Conservation (phyloP, 2,113 vertebrate genomes). For the Smithornis capensis region DNA sequence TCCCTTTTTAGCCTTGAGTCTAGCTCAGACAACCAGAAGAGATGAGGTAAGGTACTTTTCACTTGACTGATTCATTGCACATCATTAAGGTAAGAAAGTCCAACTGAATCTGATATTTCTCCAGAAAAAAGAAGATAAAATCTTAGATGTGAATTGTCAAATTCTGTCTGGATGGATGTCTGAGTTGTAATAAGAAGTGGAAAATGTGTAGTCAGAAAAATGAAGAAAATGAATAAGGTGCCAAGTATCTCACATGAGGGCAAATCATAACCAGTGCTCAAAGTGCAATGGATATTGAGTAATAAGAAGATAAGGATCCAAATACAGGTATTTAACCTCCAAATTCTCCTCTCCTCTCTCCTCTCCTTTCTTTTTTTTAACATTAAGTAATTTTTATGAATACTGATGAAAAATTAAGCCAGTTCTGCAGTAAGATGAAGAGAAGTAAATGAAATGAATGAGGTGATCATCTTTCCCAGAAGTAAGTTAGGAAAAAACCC, state of each 20-base stretch:
- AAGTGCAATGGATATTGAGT: conserved; percentile 31
- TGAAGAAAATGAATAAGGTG: conserved; percentile 56
- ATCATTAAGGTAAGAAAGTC: conserved; percentile 23
- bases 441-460: neutral
- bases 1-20: neutral
- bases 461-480: neutral
- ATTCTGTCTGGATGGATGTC: conserved; percentile 53
- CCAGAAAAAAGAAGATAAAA: conserved; percentile 35
- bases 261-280: conserved; percentile 52
- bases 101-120: neutral
- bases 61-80: conserved; percentile 16
- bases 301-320: conserved; percentile 44
- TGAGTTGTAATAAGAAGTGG: conserved; percentile 54
- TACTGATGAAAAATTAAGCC: neutral
- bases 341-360: neutral
- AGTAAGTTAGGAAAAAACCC: neutral
- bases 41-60: neutral
- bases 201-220: conserved; percentile 52
- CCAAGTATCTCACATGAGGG: conserved; percentile 46
- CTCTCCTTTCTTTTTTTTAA: neutral
- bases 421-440: neutral
- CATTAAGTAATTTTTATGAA: neutral
- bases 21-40: neutral
- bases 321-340: conserved; percentile 50
- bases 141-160: conserved; percentile 58